Evolutionary conservation across 2,797 vertebrate species (phyloP), one percentile per base, ranked within the genome.

Genomic region (Lemur catta): DNA sequence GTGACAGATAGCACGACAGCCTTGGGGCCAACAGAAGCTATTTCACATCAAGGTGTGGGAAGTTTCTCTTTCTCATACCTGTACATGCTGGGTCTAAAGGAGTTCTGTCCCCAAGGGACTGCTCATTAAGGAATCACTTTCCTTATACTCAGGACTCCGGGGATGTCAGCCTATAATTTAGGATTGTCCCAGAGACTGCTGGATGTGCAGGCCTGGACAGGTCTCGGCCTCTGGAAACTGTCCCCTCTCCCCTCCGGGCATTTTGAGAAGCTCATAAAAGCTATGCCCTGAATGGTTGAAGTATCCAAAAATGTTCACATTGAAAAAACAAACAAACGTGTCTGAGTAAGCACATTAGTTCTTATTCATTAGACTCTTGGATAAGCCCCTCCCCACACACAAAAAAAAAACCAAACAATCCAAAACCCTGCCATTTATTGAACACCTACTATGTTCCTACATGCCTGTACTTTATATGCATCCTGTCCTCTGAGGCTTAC

Each of bases 91-190:
- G 35, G 48, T 74, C 65, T 43, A 33, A 43, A 76, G 75, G 75
- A 43, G 30, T 52, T 86, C 48, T 43, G n/a, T 79, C 59, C 82
- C 80, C 22, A 57, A 41, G 67, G 74, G 46, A 0, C 41, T 76
- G 52, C 50, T 81, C 67, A 22, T 57, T 69, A 84, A 84, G 57
- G 84, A 94, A 10, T 79, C 82, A 43, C 33, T 38, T 72, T 48
- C 38, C 67, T 84, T 61, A 4, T 24, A 38, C 35, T 78, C 84
- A 43, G 46, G 75, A 82, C 61, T 89, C 55, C 61, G 13, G 17
- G 57, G 46, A 55, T 33, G 24, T 87, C 72, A 20, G 33, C 46
- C 20, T 91, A 26, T 80, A 57, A 71, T 79, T 96, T 74, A 80
- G 50, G 22, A 10, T 10, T 17, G 24, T 63, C 57, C n/a, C 43